A percentile compares a stretch with the other conserved stretches of the same genome.
Conservation (phyloP, 2,113 vertebrate genomes). For the Bubo bubo region DNA sequence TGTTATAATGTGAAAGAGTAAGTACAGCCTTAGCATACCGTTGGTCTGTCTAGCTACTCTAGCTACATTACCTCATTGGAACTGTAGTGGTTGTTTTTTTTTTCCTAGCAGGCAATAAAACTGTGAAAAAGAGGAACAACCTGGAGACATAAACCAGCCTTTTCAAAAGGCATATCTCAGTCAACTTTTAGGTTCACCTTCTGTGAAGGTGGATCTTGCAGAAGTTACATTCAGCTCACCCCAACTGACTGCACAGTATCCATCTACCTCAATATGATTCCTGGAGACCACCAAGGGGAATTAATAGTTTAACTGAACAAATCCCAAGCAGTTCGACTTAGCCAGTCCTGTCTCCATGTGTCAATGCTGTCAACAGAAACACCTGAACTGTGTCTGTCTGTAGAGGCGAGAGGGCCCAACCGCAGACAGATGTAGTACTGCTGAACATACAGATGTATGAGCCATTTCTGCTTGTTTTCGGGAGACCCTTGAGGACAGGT, state of each 20-base stretch:
- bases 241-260: background rate
- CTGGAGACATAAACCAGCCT: background rate
- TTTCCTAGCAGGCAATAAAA: background rate
- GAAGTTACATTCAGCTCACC: background rate
- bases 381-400: background rate
- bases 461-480: background rate
- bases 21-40: background rate
- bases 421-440: background rate
- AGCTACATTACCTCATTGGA: background rate
- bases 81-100: background rate
- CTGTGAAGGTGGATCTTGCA: background rate
- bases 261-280: background rate
- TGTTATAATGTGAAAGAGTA: background rate
- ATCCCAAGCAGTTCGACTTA: background rate
- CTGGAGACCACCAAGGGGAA: background rate
- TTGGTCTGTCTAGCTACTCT: background rate
- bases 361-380: background rate
- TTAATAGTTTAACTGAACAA: background rate
- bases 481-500: background rate
- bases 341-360: background rate
- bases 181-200: background rate
- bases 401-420: background rate
- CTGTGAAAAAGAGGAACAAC: background rate
- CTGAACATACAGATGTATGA: background rate
- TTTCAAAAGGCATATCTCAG: background rate